Percentiles rank a stretch among this genome's conserved stretches.
Evolutionary conservation across 2,888 invertebrate genomes (phyloP).

Genomic region (Microplitis deprimator): DNA sequence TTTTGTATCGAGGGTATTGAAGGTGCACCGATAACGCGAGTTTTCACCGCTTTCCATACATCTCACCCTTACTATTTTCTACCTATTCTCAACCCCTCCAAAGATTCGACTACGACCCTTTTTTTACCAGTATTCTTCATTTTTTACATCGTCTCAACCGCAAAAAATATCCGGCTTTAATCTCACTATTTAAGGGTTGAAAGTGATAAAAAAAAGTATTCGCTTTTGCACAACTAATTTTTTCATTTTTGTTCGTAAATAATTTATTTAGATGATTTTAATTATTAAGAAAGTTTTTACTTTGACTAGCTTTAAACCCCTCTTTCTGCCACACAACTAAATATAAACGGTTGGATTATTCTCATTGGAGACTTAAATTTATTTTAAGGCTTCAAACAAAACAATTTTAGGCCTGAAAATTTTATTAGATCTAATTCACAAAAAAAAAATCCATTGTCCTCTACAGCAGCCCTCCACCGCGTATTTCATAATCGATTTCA

Average conservation of each 20-base stretch:
- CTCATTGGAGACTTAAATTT: too few relatives aligned
- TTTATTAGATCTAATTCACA: neutral
- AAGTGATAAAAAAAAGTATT: slow-evolving; percentile 4
- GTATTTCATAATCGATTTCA: slow-evolving; percentile 10
- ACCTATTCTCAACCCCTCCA: neutral
- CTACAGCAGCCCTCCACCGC: neutral
- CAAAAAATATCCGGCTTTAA: neutral
- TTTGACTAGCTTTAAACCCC: too few relatives aligned
- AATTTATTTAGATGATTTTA: neutral
- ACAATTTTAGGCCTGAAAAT: neutral
- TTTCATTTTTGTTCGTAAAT: neutral
- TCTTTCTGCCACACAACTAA: too few relatives aligned
- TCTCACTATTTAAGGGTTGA: neutral
- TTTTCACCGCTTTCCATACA: slow-evolving; percentile 26
- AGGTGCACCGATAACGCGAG: slow-evolving; percentile 44
- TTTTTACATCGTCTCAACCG: neutral
- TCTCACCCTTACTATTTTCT: neutral
- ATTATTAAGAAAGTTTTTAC: too few relatives aligned
- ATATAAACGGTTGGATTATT: too few relatives aligned
- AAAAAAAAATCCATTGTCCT: neutral
- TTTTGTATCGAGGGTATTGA: slow-evolving; percentile 70
- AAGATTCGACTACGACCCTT: neutral
- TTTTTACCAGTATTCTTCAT: slow-evolving; percentile 16
- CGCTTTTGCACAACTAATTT: neutral
- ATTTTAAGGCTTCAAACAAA: too few relatives aligned